These are phyloP conservation scores for Zaprionus vittiger DNA, from an alignment of 1,140 invertebrate genomes.

Conservation along the genomic window DNA sequence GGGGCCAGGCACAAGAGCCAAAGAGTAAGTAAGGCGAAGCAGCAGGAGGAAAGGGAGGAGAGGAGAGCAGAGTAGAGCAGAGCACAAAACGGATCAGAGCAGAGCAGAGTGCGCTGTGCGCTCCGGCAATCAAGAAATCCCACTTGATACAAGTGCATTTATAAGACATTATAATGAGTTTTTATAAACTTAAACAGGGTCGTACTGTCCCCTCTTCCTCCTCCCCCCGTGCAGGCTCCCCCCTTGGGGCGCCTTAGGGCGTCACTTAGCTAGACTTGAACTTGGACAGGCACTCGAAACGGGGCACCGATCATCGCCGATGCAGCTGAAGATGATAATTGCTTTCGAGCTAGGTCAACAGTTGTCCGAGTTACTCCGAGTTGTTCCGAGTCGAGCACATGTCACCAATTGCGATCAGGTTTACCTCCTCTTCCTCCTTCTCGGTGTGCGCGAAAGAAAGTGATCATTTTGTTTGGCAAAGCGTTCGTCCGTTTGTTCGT, in stretches of 20 bases:
- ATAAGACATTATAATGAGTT: slow-evolving; percentile 84
- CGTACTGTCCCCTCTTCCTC: not conserved
- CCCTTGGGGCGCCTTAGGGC: slow-evolving; percentile 55
- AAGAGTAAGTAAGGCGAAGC: slow-evolving; percentile 18
- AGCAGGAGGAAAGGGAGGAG: not conserved
- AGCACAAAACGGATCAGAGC: slow-evolving; percentile 37
- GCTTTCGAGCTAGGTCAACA: slow-evolving; percentile 71
- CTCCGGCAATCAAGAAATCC: slow-evolving; percentile 76
- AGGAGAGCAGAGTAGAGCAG: slow-evolving; percentile 8
- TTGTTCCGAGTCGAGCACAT: slow-evolving; percentile 46
- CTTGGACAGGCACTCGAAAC: slow-evolving; percentile 61
- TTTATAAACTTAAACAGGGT: slow-evolving; percentile 84
- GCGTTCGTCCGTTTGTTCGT: not conserved
- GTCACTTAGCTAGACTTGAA: slow-evolving; percentile 77
- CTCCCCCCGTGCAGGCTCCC: not conserved
- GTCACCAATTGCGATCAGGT: slow-evolving; percentile 61
- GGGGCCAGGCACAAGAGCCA: slow-evolving; percentile 28
- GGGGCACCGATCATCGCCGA: slow-evolving; percentile 53
- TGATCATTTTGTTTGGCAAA: slow-evolving; percentile 40
- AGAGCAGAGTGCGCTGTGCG: slow-evolving; percentile 10
- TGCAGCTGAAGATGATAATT: slow-evolving; percentile 66
- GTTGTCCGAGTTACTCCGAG: slow-evolving; percentile 24
- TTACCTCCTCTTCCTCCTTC: slow-evolving; percentile 7
- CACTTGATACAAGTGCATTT: slow-evolving; percentile 83
- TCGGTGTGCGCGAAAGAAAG: slow-evolving; percentile 53